Evolutionary conservation across 1,140 invertebrate species (phyloP).

Genomic region (Mactra quadrangularis): DNA sequence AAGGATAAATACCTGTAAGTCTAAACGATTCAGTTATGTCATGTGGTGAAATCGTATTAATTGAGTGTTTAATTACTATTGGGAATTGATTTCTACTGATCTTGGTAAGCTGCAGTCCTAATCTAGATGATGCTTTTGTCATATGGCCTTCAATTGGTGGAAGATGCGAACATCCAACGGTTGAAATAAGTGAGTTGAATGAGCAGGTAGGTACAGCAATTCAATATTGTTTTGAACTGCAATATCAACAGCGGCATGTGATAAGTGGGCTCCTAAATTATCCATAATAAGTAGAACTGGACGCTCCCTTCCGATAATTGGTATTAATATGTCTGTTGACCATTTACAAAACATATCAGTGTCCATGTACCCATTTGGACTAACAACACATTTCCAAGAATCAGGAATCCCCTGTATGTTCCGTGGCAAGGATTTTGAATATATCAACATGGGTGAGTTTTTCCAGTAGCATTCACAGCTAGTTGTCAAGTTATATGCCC

Average conservation of each 20-base stretch:
- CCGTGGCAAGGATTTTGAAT: not conserved
- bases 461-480: not conserved
- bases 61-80: not conserved
- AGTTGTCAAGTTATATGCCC: not conserved
- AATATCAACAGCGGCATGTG: constrained; percentile 69
- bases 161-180: constrained; percentile 46
- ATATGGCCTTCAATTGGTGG: not conserved
- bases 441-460: not conserved
- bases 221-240: constrained; percentile 59
- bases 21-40: not conserved
- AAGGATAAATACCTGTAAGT: not conserved
- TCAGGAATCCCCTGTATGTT: not conserved
- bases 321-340: not conserved
- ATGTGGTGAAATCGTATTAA: not conserved
- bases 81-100: not conserved
- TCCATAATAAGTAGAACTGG: constrained; percentile 57
- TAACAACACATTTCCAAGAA: not conserved
- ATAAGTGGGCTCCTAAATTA: constrained; percentile 80
- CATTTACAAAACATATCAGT: not conserved
- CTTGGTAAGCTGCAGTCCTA: not conserved
- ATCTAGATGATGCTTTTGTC: not conserved
- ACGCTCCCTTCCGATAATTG: constrained; percentile 24
- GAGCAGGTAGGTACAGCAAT: constrained; percentile 50
- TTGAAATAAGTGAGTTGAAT: constrained; percentile 60
- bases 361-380: not conserved